phyloP scores from a whole-genome alignment of 2,888 invertebrate species.

The Erebia ligea region DNA sequence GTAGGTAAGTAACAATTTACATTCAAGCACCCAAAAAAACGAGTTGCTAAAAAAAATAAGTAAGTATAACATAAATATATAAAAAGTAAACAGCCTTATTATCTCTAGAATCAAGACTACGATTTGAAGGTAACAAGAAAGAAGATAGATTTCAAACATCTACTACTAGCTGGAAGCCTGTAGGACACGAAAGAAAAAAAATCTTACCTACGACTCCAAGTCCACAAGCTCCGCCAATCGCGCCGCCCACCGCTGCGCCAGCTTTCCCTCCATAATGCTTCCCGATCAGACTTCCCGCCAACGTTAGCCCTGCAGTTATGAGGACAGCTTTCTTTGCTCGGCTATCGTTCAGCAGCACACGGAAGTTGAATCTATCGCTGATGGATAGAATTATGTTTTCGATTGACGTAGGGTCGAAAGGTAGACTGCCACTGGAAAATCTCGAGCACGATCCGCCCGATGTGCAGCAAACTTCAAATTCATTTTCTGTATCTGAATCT shows the following conservation, averaged over 20 bases:
- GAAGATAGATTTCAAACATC: no score
- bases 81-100: no score
- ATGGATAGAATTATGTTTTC: slow-evolving; percentile 67
- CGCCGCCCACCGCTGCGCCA: slow-evolving; percentile 70
- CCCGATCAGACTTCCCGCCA: slow-evolving; percentile 70
- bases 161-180: not conserved
- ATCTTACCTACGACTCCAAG: slow-evolving; percentile 68
- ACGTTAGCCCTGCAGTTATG: slow-evolving; percentile 64
- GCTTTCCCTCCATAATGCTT: slow-evolving; percentile 69
- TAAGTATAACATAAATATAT: no score
- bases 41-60: no score
- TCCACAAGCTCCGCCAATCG: slow-evolving; percentile 71
- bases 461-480: slow-evolving; percentile 53
- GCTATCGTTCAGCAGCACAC: slow-evolving; percentile 59
- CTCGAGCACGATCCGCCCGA: slow-evolving; percentile 40
- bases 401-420: slow-evolving; percentile 61
- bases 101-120: no score
- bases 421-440: slow-evolving; percentile 46
- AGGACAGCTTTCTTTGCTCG: slow-evolving; percentile 56
- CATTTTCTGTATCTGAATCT: slow-evolving; percentile 51
- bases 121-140: no score
- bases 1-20: no score
- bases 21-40: no score
- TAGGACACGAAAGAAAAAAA: not conserved
- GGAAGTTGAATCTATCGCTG: slow-evolving; percentile 68